Conservation (phyloP, 2,888 invertebrate species). For the Ormyrus rosae region DNA sequence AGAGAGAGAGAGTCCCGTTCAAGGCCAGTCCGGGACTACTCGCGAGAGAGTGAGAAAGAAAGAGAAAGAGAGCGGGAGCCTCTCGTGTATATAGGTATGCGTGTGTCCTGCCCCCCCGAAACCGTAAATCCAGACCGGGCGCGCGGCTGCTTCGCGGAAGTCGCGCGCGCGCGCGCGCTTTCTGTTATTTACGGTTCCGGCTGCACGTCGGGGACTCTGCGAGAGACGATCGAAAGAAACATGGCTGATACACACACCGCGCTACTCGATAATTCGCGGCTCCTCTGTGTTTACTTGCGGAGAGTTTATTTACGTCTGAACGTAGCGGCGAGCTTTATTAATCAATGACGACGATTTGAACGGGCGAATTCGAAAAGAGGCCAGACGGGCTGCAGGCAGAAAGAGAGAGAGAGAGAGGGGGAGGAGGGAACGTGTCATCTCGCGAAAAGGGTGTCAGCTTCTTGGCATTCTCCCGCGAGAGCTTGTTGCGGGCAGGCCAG, state of each 20-base stretch:
- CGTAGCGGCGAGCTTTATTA: no score
- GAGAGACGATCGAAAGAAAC: no score
- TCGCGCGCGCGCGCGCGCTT: no score
- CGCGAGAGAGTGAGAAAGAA: background rate
- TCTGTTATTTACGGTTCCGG: no score
- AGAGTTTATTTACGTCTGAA: no score
- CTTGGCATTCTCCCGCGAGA: constrained; percentile 29
- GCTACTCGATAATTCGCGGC: no score
- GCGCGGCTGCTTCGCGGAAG: background rate
- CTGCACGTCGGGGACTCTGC: no score
- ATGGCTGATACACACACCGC: no score
- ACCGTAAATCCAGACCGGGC: background rate
- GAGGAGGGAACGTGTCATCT: constrained; percentile 25
- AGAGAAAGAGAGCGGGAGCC: background rate
- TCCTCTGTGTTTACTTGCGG: no score
- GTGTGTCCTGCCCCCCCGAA: constrained; percentile 4
- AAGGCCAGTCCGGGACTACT: constrained; percentile 35
- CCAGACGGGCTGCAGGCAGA: background rate
- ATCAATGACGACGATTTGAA: background rate
- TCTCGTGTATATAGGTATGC: background rate
- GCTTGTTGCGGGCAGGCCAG: background rate
- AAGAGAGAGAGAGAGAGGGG: background rate
- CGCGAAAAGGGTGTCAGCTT: constrained; percentile 41
- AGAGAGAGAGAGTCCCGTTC: constrained; percentile 39
- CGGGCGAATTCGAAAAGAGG: constrained; percentile 25